A percentile compares a stretch with the other conserved stretches of the same genome.
phyloP scores from a whole-genome alignment of 2,113 vertebrate genomes.

The Alethe diademata region DNA sequence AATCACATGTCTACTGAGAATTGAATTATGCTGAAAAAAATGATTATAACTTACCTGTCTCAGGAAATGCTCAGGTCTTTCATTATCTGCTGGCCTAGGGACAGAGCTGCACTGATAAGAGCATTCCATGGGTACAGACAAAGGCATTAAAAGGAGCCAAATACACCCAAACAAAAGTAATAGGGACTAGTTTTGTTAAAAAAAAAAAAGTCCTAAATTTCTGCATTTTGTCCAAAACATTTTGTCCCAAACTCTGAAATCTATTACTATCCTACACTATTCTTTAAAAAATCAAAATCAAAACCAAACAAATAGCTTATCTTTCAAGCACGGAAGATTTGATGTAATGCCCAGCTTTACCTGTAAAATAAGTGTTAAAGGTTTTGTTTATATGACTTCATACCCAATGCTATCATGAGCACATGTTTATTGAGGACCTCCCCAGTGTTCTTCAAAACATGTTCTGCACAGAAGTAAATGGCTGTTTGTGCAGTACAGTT shows the following conservation, averaged over 20 bases:
- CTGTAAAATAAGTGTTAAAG: neutral
- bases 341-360: neutral
- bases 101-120: neutral
- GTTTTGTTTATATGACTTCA: neutral
- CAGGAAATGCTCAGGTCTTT: neutral
- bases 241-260: neutral
- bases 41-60: neutral
- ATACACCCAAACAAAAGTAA: neutral
- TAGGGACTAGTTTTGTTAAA: neutral
- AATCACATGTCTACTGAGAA: neutral
- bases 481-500: neutral
- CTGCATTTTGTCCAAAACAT: neutral
- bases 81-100: neutral
- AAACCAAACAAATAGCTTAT: neutral
- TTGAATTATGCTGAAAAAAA: neutral
- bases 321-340: neutral
- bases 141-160: neutral
- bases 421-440: neutral
- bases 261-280: neutral
- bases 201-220: neutral
- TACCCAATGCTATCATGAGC: neutral
- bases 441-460: neutral
- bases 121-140: neutral
- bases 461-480: neutral
- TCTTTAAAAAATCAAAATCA: neutral